These are phyloP conservation scores for Rousettus madagascariensis DNA, from an alignment of 2,797 vertebrate genomes.

Conservation along the genomic window DNA sequence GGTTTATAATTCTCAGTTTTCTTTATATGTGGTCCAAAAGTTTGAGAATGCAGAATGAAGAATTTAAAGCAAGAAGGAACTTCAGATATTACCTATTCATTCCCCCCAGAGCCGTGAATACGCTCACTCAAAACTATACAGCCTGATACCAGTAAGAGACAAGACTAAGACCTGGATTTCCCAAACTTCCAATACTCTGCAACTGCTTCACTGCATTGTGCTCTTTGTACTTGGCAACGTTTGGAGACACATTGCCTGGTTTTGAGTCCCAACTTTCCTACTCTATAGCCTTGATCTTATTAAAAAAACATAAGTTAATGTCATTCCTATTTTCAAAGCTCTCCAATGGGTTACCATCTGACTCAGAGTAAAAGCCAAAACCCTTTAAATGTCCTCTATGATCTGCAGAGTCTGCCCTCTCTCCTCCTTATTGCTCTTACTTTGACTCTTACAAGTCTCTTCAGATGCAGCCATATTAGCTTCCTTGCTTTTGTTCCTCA, in stretches of 20 bases:
- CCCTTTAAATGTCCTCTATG: neutral
- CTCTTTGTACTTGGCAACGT: neutral
- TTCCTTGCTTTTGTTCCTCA: neutral
- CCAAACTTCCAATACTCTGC: neutral
- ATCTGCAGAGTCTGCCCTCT: neutral
- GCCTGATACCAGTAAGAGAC: neutral
- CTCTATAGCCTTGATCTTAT: neutral
- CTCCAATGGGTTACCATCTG: neutral
- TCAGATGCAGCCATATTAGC: accelerated
- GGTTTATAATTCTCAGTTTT: neutral
- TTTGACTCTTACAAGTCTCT: neutral
- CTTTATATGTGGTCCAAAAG: neutral
- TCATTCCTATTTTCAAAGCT: neutral
- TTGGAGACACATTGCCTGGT: neutral
- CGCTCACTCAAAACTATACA: neutral
- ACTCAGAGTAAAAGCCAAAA: neutral
- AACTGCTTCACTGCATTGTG: neutral
- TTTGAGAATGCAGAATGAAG: neutral
- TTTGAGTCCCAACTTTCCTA: neutral
- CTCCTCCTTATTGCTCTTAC: neutral
- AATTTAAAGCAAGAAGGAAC: neutral
- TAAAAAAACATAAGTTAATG: neutral
- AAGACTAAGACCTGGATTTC: neutral
- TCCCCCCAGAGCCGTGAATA: neutral
- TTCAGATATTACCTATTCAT: neutral